Base-by-base conservation (phyloP, 2,113 vertebrate species). In the Muntiacus reevesi region DNA sequence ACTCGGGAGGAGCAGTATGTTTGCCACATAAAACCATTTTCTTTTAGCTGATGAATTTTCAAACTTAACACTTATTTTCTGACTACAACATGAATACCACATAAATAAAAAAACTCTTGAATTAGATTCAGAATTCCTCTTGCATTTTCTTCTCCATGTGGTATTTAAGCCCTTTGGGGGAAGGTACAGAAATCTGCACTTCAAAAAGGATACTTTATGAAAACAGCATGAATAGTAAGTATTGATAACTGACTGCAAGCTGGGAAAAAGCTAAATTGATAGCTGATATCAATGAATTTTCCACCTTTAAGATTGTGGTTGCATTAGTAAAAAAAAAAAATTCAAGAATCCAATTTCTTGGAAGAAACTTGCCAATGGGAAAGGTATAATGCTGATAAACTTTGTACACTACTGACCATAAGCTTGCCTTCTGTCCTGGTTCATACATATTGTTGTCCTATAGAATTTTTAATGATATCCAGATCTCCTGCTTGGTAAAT, bases 11-110 rank as follows among this genome's bases (percentile, higher is more conserved):
- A 52, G 57, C 4, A 83, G 83, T 54, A 83, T 27, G 2, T 89
- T 83, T 89, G 62, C 36, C 27, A 71, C 36, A 91, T 55, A 95
- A 89, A 91, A 60, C 71, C 10, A 52, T 83, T 94, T 88, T 92
- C 25, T 89, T 89, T 94, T 62, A 92, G 43, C 33, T 94, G 67
- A 55, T 87, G 17, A 86, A 92, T 89, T 86, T 86, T 96, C 76
- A 86, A 95, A 94, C 21, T 67, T 93, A 83, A n/a, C 43, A 89
- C 62, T 91, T 83, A 76, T n/a, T 57, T 83, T 89, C 43, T 94
- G 36, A 89, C 45, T 76, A 54, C 12, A 33, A 96, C 9, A 94
- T 11, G 78, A 95, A 92, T 83, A 79, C 23, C 83, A 25, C 33
- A 1, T 86, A 82, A 87, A 78, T 52, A 9, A 16, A 30, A 87